Percentiles rank a stretch among this genome's conserved stretches.
Conservation (phyloP, 2,888 invertebrate species). For the Lasius platythorax region DNA sequence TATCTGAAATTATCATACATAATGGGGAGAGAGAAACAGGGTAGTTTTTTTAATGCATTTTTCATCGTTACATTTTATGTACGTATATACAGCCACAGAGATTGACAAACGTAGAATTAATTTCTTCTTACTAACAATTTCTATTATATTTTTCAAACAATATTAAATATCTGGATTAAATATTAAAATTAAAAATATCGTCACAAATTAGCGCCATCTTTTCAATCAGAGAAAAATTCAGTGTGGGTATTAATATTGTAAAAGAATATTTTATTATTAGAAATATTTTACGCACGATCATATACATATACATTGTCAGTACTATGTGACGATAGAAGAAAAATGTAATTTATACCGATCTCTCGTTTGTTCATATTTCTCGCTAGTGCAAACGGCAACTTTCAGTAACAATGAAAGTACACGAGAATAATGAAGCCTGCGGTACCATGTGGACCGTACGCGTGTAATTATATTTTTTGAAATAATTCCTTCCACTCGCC, state of each 20-base stretch:
- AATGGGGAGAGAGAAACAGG: background rate
- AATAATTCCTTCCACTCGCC: slow-evolving; percentile 39
- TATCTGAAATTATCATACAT: slow-evolving; percentile 7
- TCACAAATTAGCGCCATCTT: background rate
- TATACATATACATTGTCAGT: background rate
- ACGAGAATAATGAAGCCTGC: slow-evolving; percentile 42
- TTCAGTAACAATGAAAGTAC: slow-evolving; percentile 39
- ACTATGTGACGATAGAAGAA: slow-evolving; percentile 13
- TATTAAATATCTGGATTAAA: background rate
- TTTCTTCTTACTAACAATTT: background rate
- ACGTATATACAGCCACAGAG: background rate
- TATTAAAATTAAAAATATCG: background rate
- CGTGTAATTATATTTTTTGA: slow-evolving; percentile 50
- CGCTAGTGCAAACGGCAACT: slow-evolving; percentile 29
- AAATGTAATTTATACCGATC: slow-evolving; percentile 35
- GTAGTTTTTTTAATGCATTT: background rate
- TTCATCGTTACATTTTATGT: background rate
- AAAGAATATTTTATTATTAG: slow-evolving; percentile 17
- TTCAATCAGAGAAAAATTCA: background rate
- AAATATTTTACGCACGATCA: slow-evolving; percentile 21
- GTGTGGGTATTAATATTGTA: background rate
- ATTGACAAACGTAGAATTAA: background rate
- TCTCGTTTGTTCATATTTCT: slow-evolving; percentile 38
- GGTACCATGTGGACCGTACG: slow-evolving; percentile 6
- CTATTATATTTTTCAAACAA: background rate